A percentile compares a stretch with the other conserved stretches of the same genome.
Conservation (phyloP, 2,797 vertebrate genomes). For the Pogoniulus pusillus region DNA sequence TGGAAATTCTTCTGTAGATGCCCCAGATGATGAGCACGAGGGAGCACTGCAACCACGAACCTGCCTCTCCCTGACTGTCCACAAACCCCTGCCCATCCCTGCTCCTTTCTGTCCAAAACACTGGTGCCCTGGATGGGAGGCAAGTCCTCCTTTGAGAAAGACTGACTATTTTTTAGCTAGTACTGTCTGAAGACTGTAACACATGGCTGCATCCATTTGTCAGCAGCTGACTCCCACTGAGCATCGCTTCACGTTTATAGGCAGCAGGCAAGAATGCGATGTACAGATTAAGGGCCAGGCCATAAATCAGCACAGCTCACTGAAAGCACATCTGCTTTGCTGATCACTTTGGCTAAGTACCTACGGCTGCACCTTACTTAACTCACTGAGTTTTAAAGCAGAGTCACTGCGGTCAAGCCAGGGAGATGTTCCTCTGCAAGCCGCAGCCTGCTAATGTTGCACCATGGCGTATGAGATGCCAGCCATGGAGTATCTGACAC, state of each 20-base stretch:
- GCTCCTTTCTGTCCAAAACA: background rate
- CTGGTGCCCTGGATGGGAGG: background rate
- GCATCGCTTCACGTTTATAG: background rate
- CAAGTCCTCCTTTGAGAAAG: background rate
- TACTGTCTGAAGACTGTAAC: background rate
- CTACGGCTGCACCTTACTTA: background rate
- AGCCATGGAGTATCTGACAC: background rate
- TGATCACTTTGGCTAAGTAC: background rate
- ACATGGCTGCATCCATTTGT: background rate
- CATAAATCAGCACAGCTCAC: background rate
- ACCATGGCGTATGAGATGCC: background rate
- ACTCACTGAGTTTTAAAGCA: background rate
- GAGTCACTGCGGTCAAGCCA: background rate
- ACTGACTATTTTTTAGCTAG: background rate
- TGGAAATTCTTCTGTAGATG: background rate
- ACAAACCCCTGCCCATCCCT: background rate
- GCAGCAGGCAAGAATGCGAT: background rate
- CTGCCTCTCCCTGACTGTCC: background rate
- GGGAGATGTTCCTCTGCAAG: background rate
- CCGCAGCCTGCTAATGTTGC: background rate
- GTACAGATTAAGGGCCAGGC: background rate
- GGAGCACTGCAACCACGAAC: background rate
- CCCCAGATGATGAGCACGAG: background rate
- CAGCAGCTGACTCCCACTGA: background rate
- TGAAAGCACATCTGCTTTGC: conserved; percentile 18